Percentiles rank a stretch among this genome's conserved stretches.
These are phyloP conservation scores for Ciconia boyciana DNA, from an alignment of 2,113 vertebrate species.

Conservation along the genomic window DNA sequence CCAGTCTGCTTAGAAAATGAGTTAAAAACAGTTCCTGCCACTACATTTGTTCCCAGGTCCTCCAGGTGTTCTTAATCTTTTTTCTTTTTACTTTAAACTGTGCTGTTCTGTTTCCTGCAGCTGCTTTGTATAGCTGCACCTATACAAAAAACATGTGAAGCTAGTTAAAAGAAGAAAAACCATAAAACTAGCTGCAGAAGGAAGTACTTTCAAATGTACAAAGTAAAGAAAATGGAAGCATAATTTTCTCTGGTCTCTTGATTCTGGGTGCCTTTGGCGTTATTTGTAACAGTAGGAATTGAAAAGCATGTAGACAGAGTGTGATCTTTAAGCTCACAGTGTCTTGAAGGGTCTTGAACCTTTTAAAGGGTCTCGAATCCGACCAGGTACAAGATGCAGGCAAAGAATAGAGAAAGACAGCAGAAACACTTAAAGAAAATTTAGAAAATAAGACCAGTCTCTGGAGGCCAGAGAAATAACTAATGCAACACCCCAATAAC, in stretches of 20 bases:
- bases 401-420: background rate
- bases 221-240: background rate
- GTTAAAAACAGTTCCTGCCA: background rate
- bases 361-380: background rate
- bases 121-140: background rate
- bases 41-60: background rate
- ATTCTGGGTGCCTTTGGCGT: background rate
- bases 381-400: background rate
- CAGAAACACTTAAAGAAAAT: conserved; percentile 30
- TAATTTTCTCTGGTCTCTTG: background rate
- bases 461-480: conserved; percentile 3
- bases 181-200: background rate
- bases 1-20: background rate
- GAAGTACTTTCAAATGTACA: background rate
- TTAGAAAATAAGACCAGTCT: background rate
- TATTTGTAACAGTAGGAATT: background rate
- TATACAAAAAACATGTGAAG: background rate
- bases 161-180: background rate
- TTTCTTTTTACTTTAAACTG: background rate
- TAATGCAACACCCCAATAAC: conserved; percentile 61
- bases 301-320: background rate
- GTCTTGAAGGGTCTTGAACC: background rate
- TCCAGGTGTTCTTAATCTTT: background rate
- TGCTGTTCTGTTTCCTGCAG: background rate
- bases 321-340: background rate